Evolutionary conservation across 2,113 vertebrate genomes (phyloP), one percentile per base, ranked within the genome.

Genomic region (Ophthalmolycus amberensis): DNA sequence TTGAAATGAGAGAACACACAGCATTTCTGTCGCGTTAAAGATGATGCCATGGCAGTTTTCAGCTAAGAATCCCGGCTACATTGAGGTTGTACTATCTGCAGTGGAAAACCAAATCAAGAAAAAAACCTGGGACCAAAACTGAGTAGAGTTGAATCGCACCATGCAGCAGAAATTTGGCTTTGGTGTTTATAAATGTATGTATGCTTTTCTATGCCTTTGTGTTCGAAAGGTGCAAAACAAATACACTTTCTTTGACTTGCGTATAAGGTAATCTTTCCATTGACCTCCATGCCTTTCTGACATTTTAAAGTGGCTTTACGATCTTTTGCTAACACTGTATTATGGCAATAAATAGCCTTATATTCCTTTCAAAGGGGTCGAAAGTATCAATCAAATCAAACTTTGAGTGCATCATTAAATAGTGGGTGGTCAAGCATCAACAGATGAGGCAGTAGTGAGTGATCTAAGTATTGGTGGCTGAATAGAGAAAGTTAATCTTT

Each of bases 371-470:
- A 66, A 58, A 68, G 29, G 16, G 65, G 68, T 22, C 46, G 50
- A 37, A 46, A 32, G 40, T 54, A 44, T 70, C 29, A 50, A 52
- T 77, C 20, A 59, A 34, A 27, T 40, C 18, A 18, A 18, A 72
- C 56, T 50, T 59, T 65, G n/a, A 75, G 10, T 42, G 32, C 14
- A 15, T 46, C 46, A n/a, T 52, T 74, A 74, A 69, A 74, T 54
- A 15, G 29, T 44, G 37, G 38, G 15, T 76, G 79, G 73, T 80
- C 50, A 58, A 48, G 50, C 15, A 66, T 69, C 50, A 77, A 74
- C 40, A 60, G 48, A 59, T 29, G 14, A 34, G n/a, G 15, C 34
- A 10, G 42, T 34, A 48, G 42, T 54, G 18, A 72, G 15, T 40
- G 20, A 79, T 37, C 15, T 6, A 62, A 32, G 18, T 64, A 9